Evolutionary conservation across 2,888 invertebrate genomes (phyloP), one percentile per base, ranked within the genome.

Genomic region (Rhagophthalmus giganteus): DNA sequence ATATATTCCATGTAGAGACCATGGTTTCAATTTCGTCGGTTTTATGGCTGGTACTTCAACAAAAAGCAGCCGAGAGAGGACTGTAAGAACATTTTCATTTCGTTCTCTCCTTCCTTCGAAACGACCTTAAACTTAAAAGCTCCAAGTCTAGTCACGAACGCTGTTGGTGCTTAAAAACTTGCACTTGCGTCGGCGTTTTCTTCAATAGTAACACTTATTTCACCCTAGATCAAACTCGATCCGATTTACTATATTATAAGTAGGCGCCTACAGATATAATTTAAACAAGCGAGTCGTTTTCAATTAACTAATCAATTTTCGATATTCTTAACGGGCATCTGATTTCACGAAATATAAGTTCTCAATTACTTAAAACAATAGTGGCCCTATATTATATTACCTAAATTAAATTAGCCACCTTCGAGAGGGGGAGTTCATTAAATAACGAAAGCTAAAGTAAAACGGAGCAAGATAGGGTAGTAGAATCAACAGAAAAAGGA

Each of bases 121-220:
- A 45, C 27, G 34, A 16, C 35, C 35, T 45, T 45, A 45, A 39
- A 45, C 45, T 45, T 45, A 45, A 45, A 45, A 45, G 45, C 45
- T 30, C 35, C 27, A 13, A 45, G 45, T 45, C 45, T 45, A 45
- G 45, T 45, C 45, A 45, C 45, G 45, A 45, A 45, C 45, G 20
- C 16, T 13, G 28, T 35, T 13, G 34, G 45, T 27, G 20, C 35
- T 34, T 45, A 34, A 45, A 45, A 45, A 34, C 28, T 45, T 35
- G 45, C 35, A 35, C 45, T 37, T 30, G 35, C 45, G 28, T 45
- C 26, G 15, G 45, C 35, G 15, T 15, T 45, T 37, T 37, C 44
- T 11, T 28, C 20, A 35, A 45, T 28, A 45, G 37, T 35, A 45
- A 35, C 35, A 45, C 45, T 45, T 45, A 31, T 15, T 16, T 12